Evolutionary conservation across 2,888 invertebrate species (phyloP), one percentile per base, ranked within the genome.

Genomic region (Enchytraeus crypticus): DNA sequence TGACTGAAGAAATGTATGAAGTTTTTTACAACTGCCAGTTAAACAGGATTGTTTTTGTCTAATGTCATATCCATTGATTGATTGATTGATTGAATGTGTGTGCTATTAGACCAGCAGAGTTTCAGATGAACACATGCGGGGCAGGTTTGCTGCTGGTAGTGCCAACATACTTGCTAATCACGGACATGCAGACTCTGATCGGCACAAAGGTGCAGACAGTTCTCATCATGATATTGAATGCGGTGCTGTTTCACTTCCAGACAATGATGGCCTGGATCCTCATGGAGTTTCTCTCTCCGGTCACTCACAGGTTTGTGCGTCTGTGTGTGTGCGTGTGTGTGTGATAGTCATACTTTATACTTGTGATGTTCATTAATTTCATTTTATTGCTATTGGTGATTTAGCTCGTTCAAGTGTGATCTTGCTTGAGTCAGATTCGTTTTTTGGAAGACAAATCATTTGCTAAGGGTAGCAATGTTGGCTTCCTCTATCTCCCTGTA

Each of bases 251-350:
- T 78, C 88, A 88, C 77, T 86, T 86, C 74, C 88, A 88, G 83
- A 87, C 87, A 75, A 87, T 88, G 71, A 86, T 87, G 53, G 88
- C 88, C 4, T 88, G 88, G 76, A 87, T 87, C 64, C 83, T 88
- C 65, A 87, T 88, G 86, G 86, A 86, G 73, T 87, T 87, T 73
- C 87, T 88, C 73, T 87, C 87, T 76, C 88, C 88, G 29, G 87
- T 88, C 23, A 88, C 88, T 38, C 87, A 88, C 74, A 69, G 69
- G 69, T 69, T 32, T 14, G 61, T 57, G 26, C 18, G 11, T 38
- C 11, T 38, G 43, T 11, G 11, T 38, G 18, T 38, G 18, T 38
- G 11, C 11, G 11, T 38, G n/a, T n/a, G n/a, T n/a, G n/a, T n/a
- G n/a, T n/a, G n/a, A n/a, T n/a, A n/a, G n/a, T n/a, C n/a, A n/a